Evolutionary conservation across 2,113 vertebrate genomes (phyloP), one percentile per base, ranked within the genome.

Genomic region (Corydoras maculifer): DNA sequence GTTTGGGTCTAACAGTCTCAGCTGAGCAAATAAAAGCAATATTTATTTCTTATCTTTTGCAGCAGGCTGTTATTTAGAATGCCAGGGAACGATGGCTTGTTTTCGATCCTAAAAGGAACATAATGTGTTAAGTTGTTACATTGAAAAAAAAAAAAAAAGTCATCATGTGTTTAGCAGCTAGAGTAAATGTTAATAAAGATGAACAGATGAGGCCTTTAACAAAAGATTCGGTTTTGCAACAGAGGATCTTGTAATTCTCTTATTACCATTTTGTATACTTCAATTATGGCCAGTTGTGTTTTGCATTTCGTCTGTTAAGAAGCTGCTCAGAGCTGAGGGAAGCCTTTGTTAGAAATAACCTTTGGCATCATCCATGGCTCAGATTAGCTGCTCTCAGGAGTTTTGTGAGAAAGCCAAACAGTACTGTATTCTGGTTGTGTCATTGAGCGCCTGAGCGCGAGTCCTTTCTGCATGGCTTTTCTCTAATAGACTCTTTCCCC

Each of bases 401-500:
- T 14, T 59, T 11, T 59, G 57, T 5, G 9, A 58, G 48, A 18
- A 25, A 43, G 35, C 35, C 35, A 43, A 25, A 43, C 35, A 43
- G 35, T 43, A 43, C 35, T 43, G 35, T 43, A 8, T 43, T 43
- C 35, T 43, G 35, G 35, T 43, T 5, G 35, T 43, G 54, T 72
- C 62, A 72, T 15, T 65, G 59, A 62, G 63, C 9, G 58, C 8
- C n/a, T 2, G 3, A 63, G 35, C 14, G 10, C 9, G 18, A 55
- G 53, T n/a, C 18, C 31, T 61, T 35, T 64, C 11, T 50, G 57
- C 65, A 73, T 49, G 57, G 49, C 65, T 72, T 9, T 48, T 30
- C 61, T 59, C 54, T 62, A 77, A 77, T 74, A 64, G 53, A 73
- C 64, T 61, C 49, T 25, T 50, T 72, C 60, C 72, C 13, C 62